Base-by-base conservation (phyloP, 2,113 vertebrate genomes). In the Syrrhaptes paradoxus region DNA sequence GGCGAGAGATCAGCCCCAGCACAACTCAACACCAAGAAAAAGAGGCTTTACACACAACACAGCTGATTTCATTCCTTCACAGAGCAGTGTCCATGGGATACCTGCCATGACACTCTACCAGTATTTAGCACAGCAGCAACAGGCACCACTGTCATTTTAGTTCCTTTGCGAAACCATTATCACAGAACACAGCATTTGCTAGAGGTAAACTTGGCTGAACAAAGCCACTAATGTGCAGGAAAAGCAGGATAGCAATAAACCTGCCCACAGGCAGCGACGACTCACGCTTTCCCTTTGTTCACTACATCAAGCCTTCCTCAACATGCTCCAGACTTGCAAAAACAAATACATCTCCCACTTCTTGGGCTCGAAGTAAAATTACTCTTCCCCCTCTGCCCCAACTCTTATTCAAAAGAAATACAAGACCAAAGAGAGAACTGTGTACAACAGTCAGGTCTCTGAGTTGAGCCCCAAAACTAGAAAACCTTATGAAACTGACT, bases 391-490 rank as follows among this genome's bases (percentile, higher is more conserved):
- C 55, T 76, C 4, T 2, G 31, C 2, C 4, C 2, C 22, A 66
- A 71, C 26, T 22, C 21, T 63, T 59, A 73, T 19, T 79, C 17
- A 45, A 73, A 76, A 76, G 14, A 79, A 89, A 68, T 13, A 21
- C 0, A 45, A 46, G 25, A 45, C 3, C 32, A 28, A 54, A 72
- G 15, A 77, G 9, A 29, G 8, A 66, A 66, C 6, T 28, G 15
- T 0, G 0, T 36, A n/a, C 13, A 79, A 38, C 8, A 52, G n/a
- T 15, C 49, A 61, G 29, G 15, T 29, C 41, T 19, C 58, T 46
- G 67, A 36, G 18, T n/a, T 19, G 13, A 75, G 43, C 17, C 51
- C 31, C 68, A 12, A 32, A 73, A 24, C 17, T 14, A 22, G 38
- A 59, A 49, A 74, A 49, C 17, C 3, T 49, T 32, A 46, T 11